phyloP scores from a whole-genome alignment of 2,888 invertebrate species.

The Acanthoscelides obtectus region DNA sequence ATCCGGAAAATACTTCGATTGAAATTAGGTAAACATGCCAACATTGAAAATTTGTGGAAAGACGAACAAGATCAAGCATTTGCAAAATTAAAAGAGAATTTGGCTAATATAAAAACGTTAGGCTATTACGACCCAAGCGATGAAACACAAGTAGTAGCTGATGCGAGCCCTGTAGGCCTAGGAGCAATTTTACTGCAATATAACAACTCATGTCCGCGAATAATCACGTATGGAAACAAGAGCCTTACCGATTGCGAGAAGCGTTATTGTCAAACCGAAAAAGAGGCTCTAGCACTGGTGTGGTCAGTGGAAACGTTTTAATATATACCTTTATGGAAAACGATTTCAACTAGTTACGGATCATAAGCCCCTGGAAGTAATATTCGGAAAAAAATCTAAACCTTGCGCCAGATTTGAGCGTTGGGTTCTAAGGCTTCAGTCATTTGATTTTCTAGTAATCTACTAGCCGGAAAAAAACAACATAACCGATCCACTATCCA shows the following conservation, averaged over 20 bases:
- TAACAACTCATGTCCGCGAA: conserved; percentile 8
- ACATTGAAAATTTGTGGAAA: conserved; percentile 23
- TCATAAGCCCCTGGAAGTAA: conserved; percentile 5
- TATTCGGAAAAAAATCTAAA: background rate
- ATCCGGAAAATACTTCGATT: no score
- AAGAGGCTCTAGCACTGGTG: conserved; percentile 38
- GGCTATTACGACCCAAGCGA: conserved; percentile 20
- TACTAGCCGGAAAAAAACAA: conserved; percentile 3
- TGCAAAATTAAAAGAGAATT: conserved; percentile 11
- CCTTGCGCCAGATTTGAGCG: background rate
- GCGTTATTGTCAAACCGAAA: conserved; percentile 33
- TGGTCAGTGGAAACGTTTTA: conserved; percentile 36
- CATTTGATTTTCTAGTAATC: background rate
- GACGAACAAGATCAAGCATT: conserved; percentile 13
- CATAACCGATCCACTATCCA: background rate
- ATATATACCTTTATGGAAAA: conserved; percentile 15
- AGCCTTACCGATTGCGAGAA: conserved; percentile 16
- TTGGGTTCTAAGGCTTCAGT: background rate
- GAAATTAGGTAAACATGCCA: conserved; percentile 28
- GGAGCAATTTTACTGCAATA: background rate
- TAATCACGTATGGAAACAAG: conserved; percentile 22
- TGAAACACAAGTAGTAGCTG: conserved; percentile 8
- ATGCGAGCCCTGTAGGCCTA: background rate
- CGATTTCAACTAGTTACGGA: conserved; percentile 2
- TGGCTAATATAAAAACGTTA: conserved; percentile 13